phyloP scores from a whole-genome alignment of 2,113 vertebrate species.

The Plestiodon gilberti region DNA sequence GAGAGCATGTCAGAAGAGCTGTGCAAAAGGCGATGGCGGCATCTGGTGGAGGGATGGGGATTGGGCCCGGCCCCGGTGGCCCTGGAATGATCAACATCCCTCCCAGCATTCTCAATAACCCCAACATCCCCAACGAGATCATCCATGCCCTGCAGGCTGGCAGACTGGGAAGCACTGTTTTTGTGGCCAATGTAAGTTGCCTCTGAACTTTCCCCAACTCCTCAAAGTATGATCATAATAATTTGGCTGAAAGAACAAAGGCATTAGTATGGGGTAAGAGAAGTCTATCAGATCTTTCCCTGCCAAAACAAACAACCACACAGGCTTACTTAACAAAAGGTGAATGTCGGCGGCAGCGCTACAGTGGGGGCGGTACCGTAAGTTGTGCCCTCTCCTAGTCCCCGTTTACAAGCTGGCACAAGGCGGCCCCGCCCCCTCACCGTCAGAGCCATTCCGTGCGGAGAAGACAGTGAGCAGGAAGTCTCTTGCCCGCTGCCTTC shows the following conservation, averaged over 20 bases:
- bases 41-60: constrained; percentile 79
- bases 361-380: too few species aligned
- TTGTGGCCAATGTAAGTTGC: constrained; percentile 93
- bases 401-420: too few species aligned
- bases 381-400: too few species aligned
- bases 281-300: too few species aligned
- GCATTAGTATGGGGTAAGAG: too few species aligned
- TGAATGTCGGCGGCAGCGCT: too few species aligned
- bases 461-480: too few species aligned
- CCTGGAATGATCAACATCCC: constrained; percentile 92
- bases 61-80: constrained; percentile 83
- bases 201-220: not conserved
- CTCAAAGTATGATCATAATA: not conserved
- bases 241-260: not conserved
- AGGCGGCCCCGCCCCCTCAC: too few species aligned
- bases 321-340: not conserved
- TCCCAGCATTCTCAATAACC: constrained; percentile 94
- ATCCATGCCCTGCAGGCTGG: constrained; percentile 96
- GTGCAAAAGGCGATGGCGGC: constrained; percentile 87
- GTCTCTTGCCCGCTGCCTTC: too few species aligned
- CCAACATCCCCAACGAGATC: constrained; percentile 96
- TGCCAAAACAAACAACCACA: not conserved
- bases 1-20: constrained; percentile 92
- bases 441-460: too few species aligned
- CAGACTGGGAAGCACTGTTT: constrained; percentile 93